Conservation (phyloP, 2,797 vertebrate genomes). For the Xenentodon cancila region DNA sequence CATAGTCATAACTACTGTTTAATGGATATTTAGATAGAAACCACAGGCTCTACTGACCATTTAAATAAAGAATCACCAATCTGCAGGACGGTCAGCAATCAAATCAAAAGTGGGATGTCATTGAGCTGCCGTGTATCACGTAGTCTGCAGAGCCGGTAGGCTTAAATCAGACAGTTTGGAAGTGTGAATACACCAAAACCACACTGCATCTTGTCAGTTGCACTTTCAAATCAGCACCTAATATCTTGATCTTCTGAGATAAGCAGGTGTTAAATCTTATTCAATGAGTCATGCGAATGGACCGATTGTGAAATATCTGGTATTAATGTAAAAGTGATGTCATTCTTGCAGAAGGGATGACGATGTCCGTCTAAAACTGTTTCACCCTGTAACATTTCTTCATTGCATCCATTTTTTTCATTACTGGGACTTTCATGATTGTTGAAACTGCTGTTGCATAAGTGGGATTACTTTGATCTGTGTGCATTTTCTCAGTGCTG, state of each 20-base stretch:
- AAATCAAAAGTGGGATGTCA: slow-evolving; percentile 10
- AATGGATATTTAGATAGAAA: no score
- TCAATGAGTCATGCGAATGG: background rate
- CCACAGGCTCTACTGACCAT: no score
- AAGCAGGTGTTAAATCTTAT: background rate
- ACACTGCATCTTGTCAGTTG: slow-evolving; percentile 6
- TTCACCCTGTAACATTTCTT: slow-evolving; percentile 11
- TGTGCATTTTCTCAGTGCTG: background rate
- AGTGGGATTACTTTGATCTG: background rate
- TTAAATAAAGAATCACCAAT: no score
- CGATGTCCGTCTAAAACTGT: slow-evolving; percentile 24
- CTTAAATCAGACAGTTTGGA: slow-evolving; percentile 16
- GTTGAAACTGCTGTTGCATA: slow-evolving; percentile 1
- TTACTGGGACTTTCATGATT: background rate
- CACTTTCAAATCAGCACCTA: background rate
- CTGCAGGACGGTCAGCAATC: background rate
- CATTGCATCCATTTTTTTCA: slow-evolving; percentile 12
- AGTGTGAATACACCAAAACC: slow-evolving; percentile 10
- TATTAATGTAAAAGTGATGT: slow-evolving; percentile 38
- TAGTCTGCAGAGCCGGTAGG: background rate
- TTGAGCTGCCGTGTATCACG: background rate
- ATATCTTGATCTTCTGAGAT: slow-evolving; percentile 1
- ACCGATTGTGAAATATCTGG: slow-evolving; percentile 37
- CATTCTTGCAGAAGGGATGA: slow-evolving; percentile 21
- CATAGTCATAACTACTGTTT: no score